Percentiles rank a stretch among this genome's conserved stretches.
These are phyloP conservation scores for Leptobrachium ailaonicum DNA, from an alignment of 2,113 vertebrate species.

Conservation along the genomic window DNA sequence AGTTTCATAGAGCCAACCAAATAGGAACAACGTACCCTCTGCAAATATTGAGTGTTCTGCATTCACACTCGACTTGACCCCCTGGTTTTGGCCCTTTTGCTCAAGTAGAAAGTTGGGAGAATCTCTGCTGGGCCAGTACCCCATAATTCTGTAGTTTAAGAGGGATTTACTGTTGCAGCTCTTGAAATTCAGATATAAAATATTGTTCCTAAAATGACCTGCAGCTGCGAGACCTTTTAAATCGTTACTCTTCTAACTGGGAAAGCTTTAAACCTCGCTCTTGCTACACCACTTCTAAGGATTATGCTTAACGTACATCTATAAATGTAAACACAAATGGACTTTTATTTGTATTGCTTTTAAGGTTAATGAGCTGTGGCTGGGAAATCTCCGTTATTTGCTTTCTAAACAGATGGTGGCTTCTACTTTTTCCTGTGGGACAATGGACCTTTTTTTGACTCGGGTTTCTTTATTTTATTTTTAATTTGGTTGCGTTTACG, in stretches of 20 bases:
- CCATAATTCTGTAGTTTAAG: neutral
- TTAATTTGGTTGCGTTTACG: neutral
- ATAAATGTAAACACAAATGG: conserved; percentile 10
- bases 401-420: conserved; percentile 21
- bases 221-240: conserved; percentile 27
- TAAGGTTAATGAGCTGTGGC: conserved; percentile 23
- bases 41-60: too few relatives aligned
- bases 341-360: conserved; percentile 15
- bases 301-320: conserved; percentile 8
- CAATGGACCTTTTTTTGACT: neutral
- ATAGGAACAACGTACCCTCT: too few relatives aligned
- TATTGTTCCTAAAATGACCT: conserved; percentile 1
- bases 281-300: conserved; percentile 1
- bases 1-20: too few relatives aligned
- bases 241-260: conserved; percentile 7
- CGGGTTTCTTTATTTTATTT: neutral
- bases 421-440: neutral
- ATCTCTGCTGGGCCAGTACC: too few relatives aligned
- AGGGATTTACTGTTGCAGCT: neutral
- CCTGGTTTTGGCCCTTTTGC: too few relatives aligned
- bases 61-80: too few relatives aligned
- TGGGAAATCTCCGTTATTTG: neutral
- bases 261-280: conserved; percentile 9
- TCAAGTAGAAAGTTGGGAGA: too few relatives aligned
- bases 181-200: conserved; percentile 32